These are phyloP conservation scores for Lutraria rhynchaena DNA, from an alignment of 1,140 invertebrate species.

Conservation along the genomic window DNA sequence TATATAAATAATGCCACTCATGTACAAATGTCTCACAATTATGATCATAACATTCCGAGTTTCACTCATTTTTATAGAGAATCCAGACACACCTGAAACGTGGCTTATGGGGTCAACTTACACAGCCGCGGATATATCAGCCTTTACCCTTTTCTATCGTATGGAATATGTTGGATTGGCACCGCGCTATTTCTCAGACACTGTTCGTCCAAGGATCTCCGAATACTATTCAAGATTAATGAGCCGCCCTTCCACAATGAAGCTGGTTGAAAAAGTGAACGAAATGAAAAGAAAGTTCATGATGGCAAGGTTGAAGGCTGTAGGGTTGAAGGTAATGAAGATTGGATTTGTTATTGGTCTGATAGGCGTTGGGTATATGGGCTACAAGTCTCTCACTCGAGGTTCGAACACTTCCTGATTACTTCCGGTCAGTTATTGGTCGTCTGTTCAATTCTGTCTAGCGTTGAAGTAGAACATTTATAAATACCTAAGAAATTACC, in stretches of 20 bases:
- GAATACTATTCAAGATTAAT: conserved; percentile 11
- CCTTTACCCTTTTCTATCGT: background rate
- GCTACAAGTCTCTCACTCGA: background rate
- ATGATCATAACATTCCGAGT: no score
- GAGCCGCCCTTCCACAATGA: background rate
- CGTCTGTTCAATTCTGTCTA: no score
- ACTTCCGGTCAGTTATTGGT: no score
- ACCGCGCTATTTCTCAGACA: conserved; percentile 7
- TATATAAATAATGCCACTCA: no score
- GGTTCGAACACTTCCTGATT: no score
- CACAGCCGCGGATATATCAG: conserved; percentile 30
- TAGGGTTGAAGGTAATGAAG: background rate
- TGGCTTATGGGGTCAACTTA: conserved; percentile 5
- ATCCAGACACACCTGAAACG: background rate
- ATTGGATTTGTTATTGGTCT: conserved; percentile 8
- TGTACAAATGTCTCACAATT: no score
- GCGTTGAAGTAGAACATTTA: no score
- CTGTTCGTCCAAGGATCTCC: background rate
- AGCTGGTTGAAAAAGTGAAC: background rate
- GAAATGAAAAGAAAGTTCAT: background rate
- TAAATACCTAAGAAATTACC: no score
- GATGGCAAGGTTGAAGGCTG: background rate
- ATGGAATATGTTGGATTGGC: background rate
- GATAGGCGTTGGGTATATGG: conserved; percentile 3
- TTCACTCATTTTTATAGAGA: no score